These are phyloP conservation scores for Carollia perspicillata DNA, from an alignment of 2,113 vertebrate genomes.

Conservation along the genomic window DNA sequence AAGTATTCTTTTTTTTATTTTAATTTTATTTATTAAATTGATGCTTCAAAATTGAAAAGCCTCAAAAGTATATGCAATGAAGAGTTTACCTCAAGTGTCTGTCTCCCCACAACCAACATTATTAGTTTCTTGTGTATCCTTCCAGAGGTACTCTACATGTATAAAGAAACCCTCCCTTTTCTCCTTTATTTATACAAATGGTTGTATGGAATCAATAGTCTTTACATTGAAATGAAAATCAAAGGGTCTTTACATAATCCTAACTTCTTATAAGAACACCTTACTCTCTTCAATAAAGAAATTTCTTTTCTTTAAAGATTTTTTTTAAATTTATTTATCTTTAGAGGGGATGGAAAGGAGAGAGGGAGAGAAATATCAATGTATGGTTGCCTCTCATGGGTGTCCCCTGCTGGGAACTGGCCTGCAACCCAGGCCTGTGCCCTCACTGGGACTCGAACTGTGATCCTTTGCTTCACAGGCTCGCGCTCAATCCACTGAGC, in stretches of 20 bases:
- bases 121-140: neutral
- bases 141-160: neutral
- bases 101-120: neutral
- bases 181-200: neutral
- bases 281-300: constrained; percentile 5
- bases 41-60: constrained; percentile 2
- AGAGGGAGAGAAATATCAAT: no score
- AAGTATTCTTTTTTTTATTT: neutral
- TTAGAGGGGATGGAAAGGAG: no score
- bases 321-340: no score
- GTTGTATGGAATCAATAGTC: neutral
- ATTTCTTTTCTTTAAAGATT: no score
- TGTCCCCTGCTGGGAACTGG: no score
- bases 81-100: neutral
- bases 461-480: no score
- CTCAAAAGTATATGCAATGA: neutral
- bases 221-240: constrained; percentile 31
- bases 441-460: no score
- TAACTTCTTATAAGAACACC: neutral
- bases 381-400: no score
- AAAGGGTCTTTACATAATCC: neutral
- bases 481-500: no score
- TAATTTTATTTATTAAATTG: neutral
- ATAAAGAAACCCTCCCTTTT: neutral
- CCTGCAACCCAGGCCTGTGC: no score